Evolutionary conservation across 2,888 invertebrate genomes (phyloP).

Genomic region (Resseliella maxima): DNA sequence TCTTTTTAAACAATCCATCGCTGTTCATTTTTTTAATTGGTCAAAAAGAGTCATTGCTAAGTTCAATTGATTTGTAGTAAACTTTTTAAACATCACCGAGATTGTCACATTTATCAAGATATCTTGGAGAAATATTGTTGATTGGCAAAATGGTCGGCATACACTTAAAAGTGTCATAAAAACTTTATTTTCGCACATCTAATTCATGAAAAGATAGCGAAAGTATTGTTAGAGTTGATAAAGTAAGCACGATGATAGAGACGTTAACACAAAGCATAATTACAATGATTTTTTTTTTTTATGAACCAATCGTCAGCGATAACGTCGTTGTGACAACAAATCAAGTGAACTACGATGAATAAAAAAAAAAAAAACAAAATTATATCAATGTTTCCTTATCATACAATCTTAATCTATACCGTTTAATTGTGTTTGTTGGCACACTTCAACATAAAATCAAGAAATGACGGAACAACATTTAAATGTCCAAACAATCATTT

Average conservation of each 20-base stretch:
- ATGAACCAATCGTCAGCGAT: not conserved
- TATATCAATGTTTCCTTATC: conserved; percentile 26
- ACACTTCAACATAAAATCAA: not conserved
- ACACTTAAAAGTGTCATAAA: too few species aligned
- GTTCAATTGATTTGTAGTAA: too few species aligned
- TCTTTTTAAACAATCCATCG: too few species aligned
- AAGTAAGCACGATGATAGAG: not conserved
- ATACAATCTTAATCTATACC: not conserved
- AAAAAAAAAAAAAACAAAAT: not conserved
- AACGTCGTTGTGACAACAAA: not conserved
- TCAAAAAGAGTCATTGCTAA: too few species aligned
- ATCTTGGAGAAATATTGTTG: too few species aligned
- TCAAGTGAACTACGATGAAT: too few species aligned
- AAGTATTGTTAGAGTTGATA: not conserved
- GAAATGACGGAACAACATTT: not conserved
- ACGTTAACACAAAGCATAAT: not conserved
- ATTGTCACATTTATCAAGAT: too few species aligned
- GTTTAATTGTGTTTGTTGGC: not conserved
- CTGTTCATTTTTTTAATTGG: too few species aligned
- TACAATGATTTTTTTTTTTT: not conserved
- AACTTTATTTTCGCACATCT: too few species aligned
- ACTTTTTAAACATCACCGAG: too few species aligned
- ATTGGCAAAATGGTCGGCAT: too few species aligned
- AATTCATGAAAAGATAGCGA: not conserved
- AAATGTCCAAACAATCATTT: too few species aligned